Conservation (phyloP, 2,113 vertebrate genomes). For the Thermophis baileyi region DNA sequence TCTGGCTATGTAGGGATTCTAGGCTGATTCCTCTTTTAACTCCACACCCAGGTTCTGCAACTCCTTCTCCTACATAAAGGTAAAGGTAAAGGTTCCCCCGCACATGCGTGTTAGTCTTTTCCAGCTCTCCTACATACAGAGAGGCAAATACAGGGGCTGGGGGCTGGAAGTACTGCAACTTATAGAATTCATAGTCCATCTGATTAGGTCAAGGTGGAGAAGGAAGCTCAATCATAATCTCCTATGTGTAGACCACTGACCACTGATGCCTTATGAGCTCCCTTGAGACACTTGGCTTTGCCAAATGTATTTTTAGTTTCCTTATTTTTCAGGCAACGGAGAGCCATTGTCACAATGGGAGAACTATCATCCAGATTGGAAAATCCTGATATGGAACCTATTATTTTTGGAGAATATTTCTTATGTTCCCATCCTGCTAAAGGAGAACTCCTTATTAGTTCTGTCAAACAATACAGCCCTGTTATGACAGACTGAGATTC, state of each 20-base stretch:
- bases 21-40: not conserved
- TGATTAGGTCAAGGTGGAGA: not conserved
- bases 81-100: no score
- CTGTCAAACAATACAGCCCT: not conserved
- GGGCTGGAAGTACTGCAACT: not conserved
- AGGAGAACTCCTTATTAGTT: not conserved
- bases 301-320: not conserved
- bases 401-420: not conserved
- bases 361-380: not conserved
- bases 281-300: not conserved
- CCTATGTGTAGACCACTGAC: not conserved
- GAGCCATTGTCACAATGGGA: not conserved
- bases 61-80: not conserved
- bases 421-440: not conserved
- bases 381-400: not conserved
- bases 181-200: not conserved
- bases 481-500: not conserved
- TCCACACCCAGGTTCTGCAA: not conserved
- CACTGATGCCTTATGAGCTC: not conserved
- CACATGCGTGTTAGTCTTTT: no score
- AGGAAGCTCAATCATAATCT: not conserved
- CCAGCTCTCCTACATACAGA: not conserved
- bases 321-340: not conserved
- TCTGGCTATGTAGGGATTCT: not conserved
- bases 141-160: not conserved